phyloP scores from a whole-genome alignment of 2,888 invertebrate species.

The Biston betularia region DNA sequence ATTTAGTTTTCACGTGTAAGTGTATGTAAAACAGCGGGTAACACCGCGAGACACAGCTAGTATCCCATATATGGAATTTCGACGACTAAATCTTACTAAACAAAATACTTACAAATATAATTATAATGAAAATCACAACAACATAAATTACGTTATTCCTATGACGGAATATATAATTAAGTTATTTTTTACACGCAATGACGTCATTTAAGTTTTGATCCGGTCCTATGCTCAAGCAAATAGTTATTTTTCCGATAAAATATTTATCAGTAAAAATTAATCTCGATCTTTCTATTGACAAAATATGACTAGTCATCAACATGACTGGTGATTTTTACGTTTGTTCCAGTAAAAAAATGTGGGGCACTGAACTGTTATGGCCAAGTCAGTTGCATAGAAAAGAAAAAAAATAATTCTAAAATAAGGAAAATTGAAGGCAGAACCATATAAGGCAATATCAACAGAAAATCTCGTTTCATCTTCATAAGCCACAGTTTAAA shows the following conservation, averaged over 20 bases:
- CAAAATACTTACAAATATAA: too few species aligned
- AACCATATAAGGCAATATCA: not conserved
- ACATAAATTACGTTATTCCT: too few species aligned
- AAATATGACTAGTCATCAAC: not conserved
- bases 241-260: not conserved
- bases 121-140: too few species aligned
- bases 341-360: not conserved
- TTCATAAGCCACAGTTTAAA: not conserved
- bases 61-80: too few species aligned
- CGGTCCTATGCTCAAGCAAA: not conserved
- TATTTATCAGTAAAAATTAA: not conserved
- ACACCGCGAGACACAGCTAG: too few species aligned
- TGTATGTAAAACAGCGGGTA: too few species aligned
- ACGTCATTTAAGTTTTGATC: too few species aligned
- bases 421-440: not conserved
- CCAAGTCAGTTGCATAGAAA: not conserved
- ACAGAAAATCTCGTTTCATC: not conserved
- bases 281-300: not conserved
- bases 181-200: too few species aligned
- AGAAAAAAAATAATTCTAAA: not conserved
- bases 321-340: not conserved
- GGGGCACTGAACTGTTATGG: too few species aligned
- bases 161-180: too few species aligned
- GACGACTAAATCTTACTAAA: too few species aligned
- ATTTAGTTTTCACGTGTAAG: too few species aligned